phyloP scores from a whole-genome alignment of 1,140 invertebrate genomes.

The Procambarus virginalis region DNA sequence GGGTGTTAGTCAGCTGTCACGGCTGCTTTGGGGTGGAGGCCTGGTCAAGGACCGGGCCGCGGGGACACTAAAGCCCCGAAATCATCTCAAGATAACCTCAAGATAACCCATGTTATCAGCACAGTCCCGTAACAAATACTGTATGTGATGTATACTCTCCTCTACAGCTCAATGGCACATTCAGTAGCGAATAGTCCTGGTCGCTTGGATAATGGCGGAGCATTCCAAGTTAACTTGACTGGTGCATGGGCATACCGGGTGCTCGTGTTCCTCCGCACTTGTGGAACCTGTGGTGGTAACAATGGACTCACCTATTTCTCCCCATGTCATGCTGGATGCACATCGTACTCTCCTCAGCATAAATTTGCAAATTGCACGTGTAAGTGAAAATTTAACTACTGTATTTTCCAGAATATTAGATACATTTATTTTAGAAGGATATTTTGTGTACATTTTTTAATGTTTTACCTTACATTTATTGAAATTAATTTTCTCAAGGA shows the following conservation, averaged over 20 bases:
- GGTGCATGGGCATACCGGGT: slow-evolving; percentile 95
- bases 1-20: too few species aligned
- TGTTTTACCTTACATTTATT: too few species aligned
- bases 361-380: slow-evolving; percentile 93
- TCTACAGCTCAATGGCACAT: slow-evolving; percentile 67
- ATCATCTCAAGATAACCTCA: too few species aligned
- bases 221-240: slow-evolving; percentile 93
- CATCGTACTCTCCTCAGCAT: slow-evolving; percentile 85
- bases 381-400: slow-evolving; percentile 72
- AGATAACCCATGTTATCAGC: too few species aligned
- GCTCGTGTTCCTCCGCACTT: slow-evolving; percentile 89
- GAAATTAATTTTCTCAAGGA: too few species aligned
- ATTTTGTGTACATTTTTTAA: too few species aligned
- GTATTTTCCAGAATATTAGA: too few species aligned
- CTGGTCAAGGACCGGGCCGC: too few species aligned
- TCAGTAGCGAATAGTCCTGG: slow-evolving; percentile 35
- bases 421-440: too few species aligned
- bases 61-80: too few species aligned
- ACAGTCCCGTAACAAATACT: too few species aligned
- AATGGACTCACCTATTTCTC: slow-evolving; percentile 95
- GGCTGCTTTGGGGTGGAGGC: too few species aligned
- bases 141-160: not conserved
- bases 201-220: slow-evolving; percentile 16
- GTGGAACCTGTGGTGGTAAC: slow-evolving; percentile 94
- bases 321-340: slow-evolving; percentile 96